These are phyloP conservation scores for Ictidomys tridecemlineatus DNA, from an alignment of 2,113 vertebrate genomes.

Conservation along the genomic window DNA sequence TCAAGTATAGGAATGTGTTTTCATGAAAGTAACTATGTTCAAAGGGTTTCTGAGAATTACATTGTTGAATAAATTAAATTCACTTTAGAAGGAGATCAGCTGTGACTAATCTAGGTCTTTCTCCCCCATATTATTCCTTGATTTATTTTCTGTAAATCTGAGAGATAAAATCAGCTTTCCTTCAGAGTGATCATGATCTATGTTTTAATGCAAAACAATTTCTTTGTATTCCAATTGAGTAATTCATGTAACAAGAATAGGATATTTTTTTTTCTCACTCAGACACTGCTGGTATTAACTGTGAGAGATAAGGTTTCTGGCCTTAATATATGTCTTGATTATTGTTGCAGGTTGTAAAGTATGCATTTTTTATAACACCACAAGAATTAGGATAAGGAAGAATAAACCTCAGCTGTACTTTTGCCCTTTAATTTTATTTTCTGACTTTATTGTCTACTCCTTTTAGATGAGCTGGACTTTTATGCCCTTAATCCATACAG, in stretches of 20 bases:
- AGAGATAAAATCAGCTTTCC: constrained; percentile 62
- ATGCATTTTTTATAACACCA: constrained; percentile 13
- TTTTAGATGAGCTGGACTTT: constrained; percentile 21
- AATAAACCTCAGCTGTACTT: not conserved
- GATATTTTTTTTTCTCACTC: not conserved
- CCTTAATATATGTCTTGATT: constrained; percentile 26
- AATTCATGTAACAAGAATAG: constrained; percentile 20
- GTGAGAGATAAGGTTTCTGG: constrained; percentile 8
- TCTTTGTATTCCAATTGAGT: constrained; percentile 57
- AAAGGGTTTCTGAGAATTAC: constrained; percentile 61
- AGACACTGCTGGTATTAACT: constrained; percentile 6
- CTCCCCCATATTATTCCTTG: constrained; percentile 54
- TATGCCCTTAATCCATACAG: not conserved
- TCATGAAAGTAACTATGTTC: constrained; percentile 62
- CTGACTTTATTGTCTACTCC: not conserved
- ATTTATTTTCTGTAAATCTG: constrained; percentile 61
- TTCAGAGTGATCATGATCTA: constrained; percentile 39
- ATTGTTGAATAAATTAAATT: constrained; percentile 64
- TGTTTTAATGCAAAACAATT: constrained; percentile 61
- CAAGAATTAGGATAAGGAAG: not conserved
- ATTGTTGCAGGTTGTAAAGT: constrained; percentile 37
- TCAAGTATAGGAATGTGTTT: constrained; percentile 41
- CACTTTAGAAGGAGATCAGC: constrained; percentile 8
- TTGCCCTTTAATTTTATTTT: constrained; percentile 24
- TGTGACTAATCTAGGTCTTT: constrained; percentile 57